Percentiles rank a stretch among this genome's conserved stretches.
Evolutionary conservation across 2,888 invertebrate species (phyloP).

Genomic region (Chesias legatella): DNA sequence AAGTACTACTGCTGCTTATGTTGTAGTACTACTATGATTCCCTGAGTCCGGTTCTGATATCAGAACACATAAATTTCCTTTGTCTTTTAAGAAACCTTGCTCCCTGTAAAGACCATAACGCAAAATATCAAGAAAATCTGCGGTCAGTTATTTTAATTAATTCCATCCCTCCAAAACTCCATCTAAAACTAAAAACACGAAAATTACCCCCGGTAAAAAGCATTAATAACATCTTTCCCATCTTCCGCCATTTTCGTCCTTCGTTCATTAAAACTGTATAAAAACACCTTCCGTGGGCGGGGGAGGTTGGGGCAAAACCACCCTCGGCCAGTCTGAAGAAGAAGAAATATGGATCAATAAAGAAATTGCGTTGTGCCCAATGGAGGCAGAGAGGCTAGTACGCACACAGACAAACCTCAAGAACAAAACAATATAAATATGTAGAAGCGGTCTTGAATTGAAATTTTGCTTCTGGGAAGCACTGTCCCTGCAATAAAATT

Average conservation of each 20-base stretch:
- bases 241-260: conserved; percentile 56
- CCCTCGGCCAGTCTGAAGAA: conserved; percentile 73
- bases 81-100: no score
- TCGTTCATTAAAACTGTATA: conserved; percentile 79
- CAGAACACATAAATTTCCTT: no score
- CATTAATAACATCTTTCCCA: conserved; percentile 72
- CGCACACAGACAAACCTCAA: conserved; percentile 52
- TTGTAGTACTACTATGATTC: no score
- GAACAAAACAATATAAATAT: no score
- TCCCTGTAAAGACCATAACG: no score
- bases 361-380: conserved; percentile 79
- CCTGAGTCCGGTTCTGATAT: no score
- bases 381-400: conserved; percentile 67
- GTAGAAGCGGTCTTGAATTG: no score
- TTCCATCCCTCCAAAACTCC: conserved; percentile 8
- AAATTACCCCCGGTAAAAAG: conserved; percentile 71
- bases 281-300: conserved; percentile 65
- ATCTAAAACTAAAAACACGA: conserved; percentile 49
- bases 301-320: conserved; percentile 24
- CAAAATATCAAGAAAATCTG: no score
- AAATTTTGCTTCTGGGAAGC: no score
- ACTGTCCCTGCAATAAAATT: no score
- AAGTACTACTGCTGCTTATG: no score
- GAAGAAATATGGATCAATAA: conserved; percentile 82
- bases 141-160: no score